Conservation (phyloP, 2,888 invertebrate genomes). For the Eupelmus urozonus region DNA sequence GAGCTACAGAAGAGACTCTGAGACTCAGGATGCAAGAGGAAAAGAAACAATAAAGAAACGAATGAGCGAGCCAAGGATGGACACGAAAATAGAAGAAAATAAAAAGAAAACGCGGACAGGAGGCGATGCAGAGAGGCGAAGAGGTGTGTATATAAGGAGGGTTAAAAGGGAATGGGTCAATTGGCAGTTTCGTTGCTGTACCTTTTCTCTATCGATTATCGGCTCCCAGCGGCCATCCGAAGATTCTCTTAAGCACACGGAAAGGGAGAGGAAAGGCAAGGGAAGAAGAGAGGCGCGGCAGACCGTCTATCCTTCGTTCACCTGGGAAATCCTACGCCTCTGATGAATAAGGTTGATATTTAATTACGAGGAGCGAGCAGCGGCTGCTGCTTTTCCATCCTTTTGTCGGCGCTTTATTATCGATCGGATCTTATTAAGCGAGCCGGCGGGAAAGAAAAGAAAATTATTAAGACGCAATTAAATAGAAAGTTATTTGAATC, state of each 20-base stretch:
- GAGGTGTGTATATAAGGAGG: constrained; percentile 55
- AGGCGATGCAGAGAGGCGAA: constrained; percentile 22
- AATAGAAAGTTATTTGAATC: neutral
- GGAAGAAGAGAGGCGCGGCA: constrained; percentile 33
- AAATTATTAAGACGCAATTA: constrained; percentile 17
- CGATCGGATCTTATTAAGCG: neutral
- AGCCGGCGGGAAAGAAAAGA: neutral
- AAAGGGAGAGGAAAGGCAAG: constrained; percentile 43
- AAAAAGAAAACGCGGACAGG: constrained; percentile 34
- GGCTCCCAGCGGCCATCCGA: constrained; percentile 64
- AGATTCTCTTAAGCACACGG: constrained; percentile 59
- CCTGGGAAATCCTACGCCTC: constrained; percentile 67
- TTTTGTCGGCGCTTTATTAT: constrained; percentile 24
- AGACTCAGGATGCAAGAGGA: neutral
- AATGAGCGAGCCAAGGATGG: neutral
- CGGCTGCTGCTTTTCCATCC: constrained; percentile 4
- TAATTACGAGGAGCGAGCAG: constrained; percentile 61
- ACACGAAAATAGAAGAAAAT: neutral
- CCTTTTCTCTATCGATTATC: constrained; percentile 72
- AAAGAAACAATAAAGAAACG: neutral
- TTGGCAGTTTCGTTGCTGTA: constrained; percentile 62
- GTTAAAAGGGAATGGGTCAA: constrained; percentile 55
- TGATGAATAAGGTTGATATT: constrained; percentile 66
- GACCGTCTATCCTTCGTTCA: constrained; percentile 55
- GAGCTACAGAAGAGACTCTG: neutral